Conservation (phyloP, 1,140 invertebrate species). For the Drosophila simulans region DNA sequence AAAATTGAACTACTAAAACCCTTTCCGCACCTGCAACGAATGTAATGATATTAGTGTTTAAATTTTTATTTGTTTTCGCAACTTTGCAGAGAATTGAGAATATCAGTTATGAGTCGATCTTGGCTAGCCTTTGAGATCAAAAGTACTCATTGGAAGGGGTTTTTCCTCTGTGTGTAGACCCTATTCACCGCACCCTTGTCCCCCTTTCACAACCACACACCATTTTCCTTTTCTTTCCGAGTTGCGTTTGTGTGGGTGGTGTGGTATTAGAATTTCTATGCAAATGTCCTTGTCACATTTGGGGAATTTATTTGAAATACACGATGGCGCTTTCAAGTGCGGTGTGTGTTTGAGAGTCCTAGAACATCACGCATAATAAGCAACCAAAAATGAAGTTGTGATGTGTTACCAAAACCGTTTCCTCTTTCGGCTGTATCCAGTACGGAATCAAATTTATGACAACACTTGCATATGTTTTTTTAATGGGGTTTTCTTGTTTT, state of each 20-base stretch:
- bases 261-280: slow-evolving; percentile 72
- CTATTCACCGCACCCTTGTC: no score
- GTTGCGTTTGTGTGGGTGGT: slow-evolving; percentile 21
- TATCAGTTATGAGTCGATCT: no score
- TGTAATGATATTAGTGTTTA: no score
- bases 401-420: slow-evolving; percentile 24
- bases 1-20: no score
- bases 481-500: slow-evolving; percentile 5
- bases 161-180: no score
- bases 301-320: slow-evolving; percentile 75
- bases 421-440: slow-evolving; percentile 26
- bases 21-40: slow-evolving; percentile 22
- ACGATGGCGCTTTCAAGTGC: slow-evolving; percentile 33
- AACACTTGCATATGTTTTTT: slow-evolving; percentile 2
- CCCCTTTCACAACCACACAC: background rate
- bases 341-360: slow-evolving; percentile 1
- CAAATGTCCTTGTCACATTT: slow-evolving; percentile 81
- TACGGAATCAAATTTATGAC: slow-evolving; percentile 12
- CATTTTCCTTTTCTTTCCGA: slow-evolving; percentile 11
- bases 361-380: slow-evolving; percentile 52
- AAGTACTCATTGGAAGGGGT: no score
- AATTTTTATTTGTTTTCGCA: no score
- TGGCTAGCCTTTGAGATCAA: no score
- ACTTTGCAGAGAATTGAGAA: no score
- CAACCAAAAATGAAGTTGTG: slow-evolving; percentile 56